Evolutionary conservation across 2,113 vertebrate species (phyloP).

Genomic region (Zingel zingel): DNA sequence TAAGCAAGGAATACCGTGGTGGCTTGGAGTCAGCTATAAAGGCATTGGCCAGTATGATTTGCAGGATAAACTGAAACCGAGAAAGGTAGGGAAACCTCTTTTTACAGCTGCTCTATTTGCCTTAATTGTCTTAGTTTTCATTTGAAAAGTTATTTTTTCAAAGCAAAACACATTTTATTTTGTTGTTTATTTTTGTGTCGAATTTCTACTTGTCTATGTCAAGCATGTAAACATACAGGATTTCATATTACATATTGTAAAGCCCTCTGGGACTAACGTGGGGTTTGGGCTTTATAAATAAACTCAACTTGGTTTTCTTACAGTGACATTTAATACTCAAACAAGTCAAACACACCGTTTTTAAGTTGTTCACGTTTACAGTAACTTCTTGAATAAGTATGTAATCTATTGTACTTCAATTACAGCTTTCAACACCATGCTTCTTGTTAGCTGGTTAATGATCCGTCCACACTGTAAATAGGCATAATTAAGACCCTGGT

Average conservation of each 20-base stretch:
- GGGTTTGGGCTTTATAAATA: slow-evolving; percentile 18
- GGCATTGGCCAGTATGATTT: slow-evolving; percentile 97
- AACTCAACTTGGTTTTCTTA: not conserved
- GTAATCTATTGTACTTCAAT: not conserved
- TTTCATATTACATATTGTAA: slow-evolving; percentile 5
- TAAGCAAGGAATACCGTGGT: slow-evolving; percentile 98
- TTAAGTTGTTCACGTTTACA: not conserved
- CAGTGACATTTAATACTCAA: slow-evolving; percentile 9
- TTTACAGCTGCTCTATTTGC: not conserved
- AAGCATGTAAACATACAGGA: not conserved
- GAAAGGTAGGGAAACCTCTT: slow-evolving; percentile 88
- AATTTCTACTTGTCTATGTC: not conserved
- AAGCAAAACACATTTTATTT: not conserved
- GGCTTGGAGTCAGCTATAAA: slow-evolving; percentile 98
- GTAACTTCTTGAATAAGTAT: slow-evolving; percentile 5
- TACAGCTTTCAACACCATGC: not conserved
- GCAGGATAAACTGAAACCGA: slow-evolving; percentile 96
- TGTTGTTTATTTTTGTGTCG: not conserved
- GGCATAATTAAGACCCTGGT: slow-evolving; percentile 47
- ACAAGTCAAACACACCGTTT: not conserved
- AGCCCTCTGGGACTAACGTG: not conserved
- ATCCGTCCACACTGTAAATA: slow-evolving; percentile 71
- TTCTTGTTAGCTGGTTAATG: slow-evolving; percentile 71
- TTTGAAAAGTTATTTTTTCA: not conserved
- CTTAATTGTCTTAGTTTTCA: not conserved